Base-by-base conservation (phyloP, 2,113 vertebrate species). In the Paedocypris sp. region DNA sequence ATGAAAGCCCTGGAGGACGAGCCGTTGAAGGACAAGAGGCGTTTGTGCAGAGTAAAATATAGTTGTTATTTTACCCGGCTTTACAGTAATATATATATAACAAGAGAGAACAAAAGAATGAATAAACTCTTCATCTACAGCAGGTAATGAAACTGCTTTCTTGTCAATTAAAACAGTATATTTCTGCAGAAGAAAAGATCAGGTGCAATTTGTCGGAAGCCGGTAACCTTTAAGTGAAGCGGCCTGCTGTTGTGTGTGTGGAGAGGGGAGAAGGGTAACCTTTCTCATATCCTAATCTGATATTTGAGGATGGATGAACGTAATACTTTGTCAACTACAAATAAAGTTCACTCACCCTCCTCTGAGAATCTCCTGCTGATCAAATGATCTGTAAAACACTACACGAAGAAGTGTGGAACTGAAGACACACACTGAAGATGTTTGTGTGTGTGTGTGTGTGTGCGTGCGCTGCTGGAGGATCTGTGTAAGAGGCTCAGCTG, bases 241-340 rank as follows among this genome's bases (percentile, higher is more conserved):
- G 23, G 13, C 13, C 32, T 60, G 31, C 58, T 53, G 48, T 53
- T 69, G 45, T 60, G 53, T 35, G 18, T n/a, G 16, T 48, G n/a
- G 20, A 51, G 35, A 64, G 36, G 50, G n/a, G 41, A 47, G 31
- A 64, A 47, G 36, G 42, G 29, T 64, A 69, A 65, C 48, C 67
- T 65, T 69, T 54, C 56, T 56, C 26, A 54, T 49, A 53, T 42
- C 49, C 46, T 51, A 65, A 54, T 60, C 62, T 69, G 48, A 61
- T 69, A 65, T 69, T 65, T 69, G 67, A 54, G 50, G 56, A 60
- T 43, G 67, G 67, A 69, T 69, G 56, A 65, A 54, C 22, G 48
- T 51, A 56, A 59, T 60, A 51, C 49, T 65, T 53, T 65, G 48
- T 60, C 62, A 60, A 28, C 38, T 33, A 60, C 59, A 69, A 65